Percentiles rank a stretch among this genome's conserved stretches.
Evolutionary conservation across 2,888 invertebrate genomes (phyloP).

Genomic region (Atrina japonica): DNA sequence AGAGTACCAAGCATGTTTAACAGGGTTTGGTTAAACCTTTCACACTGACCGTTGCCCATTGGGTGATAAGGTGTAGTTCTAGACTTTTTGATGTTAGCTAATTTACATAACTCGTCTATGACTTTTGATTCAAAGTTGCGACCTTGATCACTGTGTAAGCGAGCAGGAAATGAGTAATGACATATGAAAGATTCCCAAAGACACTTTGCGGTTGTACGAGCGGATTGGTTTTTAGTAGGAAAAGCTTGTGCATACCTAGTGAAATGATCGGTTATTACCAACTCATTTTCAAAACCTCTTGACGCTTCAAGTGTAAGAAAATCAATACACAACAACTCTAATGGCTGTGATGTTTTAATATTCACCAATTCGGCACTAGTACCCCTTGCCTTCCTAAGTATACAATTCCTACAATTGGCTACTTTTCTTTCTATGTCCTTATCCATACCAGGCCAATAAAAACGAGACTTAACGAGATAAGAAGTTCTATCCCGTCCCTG

Average conservation of each 20-base stretch:
- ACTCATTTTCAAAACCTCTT: constrained; percentile 7
- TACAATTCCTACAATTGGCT: constrained; percentile 7
- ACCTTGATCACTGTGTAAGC: constrained; percentile 38
- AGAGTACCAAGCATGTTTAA: no score
- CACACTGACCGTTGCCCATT: no score
- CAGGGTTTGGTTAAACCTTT: no score
- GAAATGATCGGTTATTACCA: constrained; percentile 33
- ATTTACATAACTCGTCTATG: not conserved
- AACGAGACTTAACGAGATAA: constrained; percentile 9
- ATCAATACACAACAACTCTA: constrained; percentile 27
- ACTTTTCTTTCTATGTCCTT: constrained; percentile 11
- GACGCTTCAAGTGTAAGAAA: constrained; percentile 9
- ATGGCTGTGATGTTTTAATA: constrained; percentile 12
- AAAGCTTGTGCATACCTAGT: constrained; percentile 26
- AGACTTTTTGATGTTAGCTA: no score
- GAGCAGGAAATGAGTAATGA: constrained; percentile 27
- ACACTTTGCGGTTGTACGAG: constrained; percentile 29
- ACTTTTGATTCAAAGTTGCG: constrained; percentile 34
- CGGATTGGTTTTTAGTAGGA: constrained; percentile 34
- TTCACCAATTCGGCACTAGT: constrained; percentile 2
- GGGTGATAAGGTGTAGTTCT: no score
- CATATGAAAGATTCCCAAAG: constrained; percentile 27
- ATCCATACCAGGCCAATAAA: constrained; percentile 27
- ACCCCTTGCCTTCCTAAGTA: not conserved
- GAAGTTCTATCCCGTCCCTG: constrained; percentile 30